Percentiles rank a stretch among this genome's conserved stretches.
phyloP scores from a whole-genome alignment of 1,140 invertebrate species.

The Pseudomyrmex sp. region DNA sequence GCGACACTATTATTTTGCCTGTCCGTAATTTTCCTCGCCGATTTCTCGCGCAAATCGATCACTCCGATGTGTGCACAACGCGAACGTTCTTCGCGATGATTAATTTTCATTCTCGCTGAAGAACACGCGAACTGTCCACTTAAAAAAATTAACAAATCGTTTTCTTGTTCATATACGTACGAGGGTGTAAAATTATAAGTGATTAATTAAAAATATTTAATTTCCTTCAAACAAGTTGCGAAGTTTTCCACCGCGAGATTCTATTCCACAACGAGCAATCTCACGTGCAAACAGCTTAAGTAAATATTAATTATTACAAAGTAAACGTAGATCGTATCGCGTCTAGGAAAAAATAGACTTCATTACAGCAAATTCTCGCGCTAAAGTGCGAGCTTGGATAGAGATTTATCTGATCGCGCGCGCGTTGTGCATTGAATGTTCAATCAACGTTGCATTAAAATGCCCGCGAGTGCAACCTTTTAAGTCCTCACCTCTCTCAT shows the following conservation, averaged over 20 bases:
- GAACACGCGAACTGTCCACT: neutral
- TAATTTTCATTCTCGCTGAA: neutral
- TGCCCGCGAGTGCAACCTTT: conserved; percentile 29
- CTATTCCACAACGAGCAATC: neutral
- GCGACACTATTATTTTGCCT: conserved; percentile 21
- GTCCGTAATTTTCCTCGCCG: neutral
- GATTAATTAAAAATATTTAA: no score
- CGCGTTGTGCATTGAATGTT: neutral
- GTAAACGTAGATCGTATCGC: conserved; percentile 36
- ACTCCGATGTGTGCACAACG: neutral
- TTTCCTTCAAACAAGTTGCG: neutral
- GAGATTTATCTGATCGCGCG: conserved; percentile 40
- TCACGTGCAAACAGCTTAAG: neutral
- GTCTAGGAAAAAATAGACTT: conserved; percentile 28
- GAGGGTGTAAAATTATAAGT: no score
- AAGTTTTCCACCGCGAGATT: neutral
- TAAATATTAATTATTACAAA: conserved; percentile 49
- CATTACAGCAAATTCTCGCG: conserved; percentile 18
- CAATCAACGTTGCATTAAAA: conserved; percentile 49
- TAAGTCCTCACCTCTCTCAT: conserved; percentile 44
- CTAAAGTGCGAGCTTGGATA: conserved; percentile 36
- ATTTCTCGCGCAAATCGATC: conserved; percentile 2
- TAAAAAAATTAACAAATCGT: neutral
- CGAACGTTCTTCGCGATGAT: neutral
- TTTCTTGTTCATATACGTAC: no score